Conservation (phyloP, 1,140 invertebrate species). For the Lasaia peninsularis region DNA sequence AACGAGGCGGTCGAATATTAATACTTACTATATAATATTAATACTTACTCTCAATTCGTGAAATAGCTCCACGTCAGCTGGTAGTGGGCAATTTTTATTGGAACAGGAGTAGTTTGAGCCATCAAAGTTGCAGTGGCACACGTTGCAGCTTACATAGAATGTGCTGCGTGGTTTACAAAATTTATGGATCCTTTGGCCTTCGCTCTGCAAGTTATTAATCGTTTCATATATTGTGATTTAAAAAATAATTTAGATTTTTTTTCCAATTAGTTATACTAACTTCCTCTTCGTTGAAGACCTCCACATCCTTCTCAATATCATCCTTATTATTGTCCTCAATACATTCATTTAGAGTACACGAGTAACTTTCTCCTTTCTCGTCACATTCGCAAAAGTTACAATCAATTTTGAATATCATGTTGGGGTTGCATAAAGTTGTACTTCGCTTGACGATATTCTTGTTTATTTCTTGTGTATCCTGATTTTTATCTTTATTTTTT, state of each 20-base stretch:
- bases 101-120: conserved; percentile 70
- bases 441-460: conserved; percentile 17
- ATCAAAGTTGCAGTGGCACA: conserved; percentile 63
- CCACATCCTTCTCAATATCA: conserved; percentile 49
- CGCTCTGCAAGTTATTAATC: conserved; percentile 28
- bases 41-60: conserved; percentile 45
- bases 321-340: conserved; percentile 31
- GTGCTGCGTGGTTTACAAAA: conserved; percentile 56
- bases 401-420: conserved; percentile 44
- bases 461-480: conserved; percentile 16
- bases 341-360: conserved; percentile 56
- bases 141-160: conserved; percentile 72
- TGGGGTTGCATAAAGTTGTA: conserved; percentile 44
- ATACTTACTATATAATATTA: neutral
- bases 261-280: too few species aligned
- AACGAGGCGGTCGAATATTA: too few species aligned
- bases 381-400: conserved; percentile 64
- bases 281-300: conserved; percentile 55
- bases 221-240: neutral
- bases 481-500: neutral
- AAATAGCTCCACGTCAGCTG: conserved; percentile 60
- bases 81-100: conserved; percentile 52
- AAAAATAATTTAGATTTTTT: neutral
- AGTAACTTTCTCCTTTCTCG: conserved; percentile 43
- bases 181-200: conserved; percentile 44